Percentiles rank a stretch among this genome's conserved stretches.
Conservation (phyloP, 2,113 vertebrate species). For the Cyanistes caeruleus region DNA sequence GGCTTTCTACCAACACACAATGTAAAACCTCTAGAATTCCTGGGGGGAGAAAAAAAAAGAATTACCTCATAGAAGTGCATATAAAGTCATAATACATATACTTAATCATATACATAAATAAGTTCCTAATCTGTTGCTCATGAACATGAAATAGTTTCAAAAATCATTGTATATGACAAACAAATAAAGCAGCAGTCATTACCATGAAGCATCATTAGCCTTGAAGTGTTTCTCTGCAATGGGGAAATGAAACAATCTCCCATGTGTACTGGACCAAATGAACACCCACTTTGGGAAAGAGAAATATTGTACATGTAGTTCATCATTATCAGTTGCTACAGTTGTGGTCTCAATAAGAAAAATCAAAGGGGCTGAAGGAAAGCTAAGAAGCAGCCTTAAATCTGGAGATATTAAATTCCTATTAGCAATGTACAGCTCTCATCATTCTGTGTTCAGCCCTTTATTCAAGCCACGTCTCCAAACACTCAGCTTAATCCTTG, state of each 20-base stretch:
- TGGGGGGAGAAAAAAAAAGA: not conserved
- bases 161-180: not conserved
- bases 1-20: constrained; percentile 95
- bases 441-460: not conserved
- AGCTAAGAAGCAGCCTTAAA: not conserved
- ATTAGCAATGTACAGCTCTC: not conserved
- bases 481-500: not conserved
- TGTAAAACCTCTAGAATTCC: constrained; percentile 97
- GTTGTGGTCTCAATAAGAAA: not conserved
- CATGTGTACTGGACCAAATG: not conserved
- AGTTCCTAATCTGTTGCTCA: not conserved
- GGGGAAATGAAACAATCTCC: not conserved
- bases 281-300: not conserved
- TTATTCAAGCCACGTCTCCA: not conserved
- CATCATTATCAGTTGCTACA: not conserved
- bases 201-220: not conserved
- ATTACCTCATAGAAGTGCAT: not conserved
- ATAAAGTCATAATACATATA: not conserved
- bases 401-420: not conserved
- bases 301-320: not conserved
- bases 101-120: no score
- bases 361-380: not conserved
- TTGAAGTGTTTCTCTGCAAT: not conserved
- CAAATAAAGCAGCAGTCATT: not conserved
- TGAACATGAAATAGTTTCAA: not conserved